A percentile compares a stretch with the other conserved stretches of the same genome.
Conservation (phyloP, 2,888 invertebrate genomes). For the Ennomos fuscantarius region DNA sequence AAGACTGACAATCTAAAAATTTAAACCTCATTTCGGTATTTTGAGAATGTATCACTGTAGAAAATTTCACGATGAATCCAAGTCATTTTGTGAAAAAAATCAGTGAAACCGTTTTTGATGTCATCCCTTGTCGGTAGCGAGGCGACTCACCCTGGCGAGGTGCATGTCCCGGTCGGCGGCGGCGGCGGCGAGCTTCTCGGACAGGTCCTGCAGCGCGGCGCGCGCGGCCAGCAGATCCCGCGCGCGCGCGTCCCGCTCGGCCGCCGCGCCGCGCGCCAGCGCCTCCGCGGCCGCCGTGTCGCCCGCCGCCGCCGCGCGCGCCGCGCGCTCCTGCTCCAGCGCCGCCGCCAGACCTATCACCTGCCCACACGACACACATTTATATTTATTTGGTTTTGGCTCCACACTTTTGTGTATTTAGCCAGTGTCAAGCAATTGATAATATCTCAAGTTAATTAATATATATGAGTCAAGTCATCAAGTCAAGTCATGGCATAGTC, state of each 20-base stretch:
- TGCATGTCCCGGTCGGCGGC: slow-evolving; percentile 77
- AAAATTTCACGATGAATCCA: no score
- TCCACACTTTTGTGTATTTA: no score
- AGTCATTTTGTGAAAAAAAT: no score
- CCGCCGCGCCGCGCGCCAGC: slow-evolving; percentile 69
- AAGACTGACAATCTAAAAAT: no score
- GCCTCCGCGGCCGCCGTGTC: slow-evolving; percentile 88
- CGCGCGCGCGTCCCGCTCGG: slow-evolving; percentile 79
- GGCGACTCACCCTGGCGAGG: slow-evolving; percentile 68
- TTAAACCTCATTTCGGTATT: no score
- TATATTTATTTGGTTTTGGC: not conserved
- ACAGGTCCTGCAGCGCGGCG: slow-evolving; percentile 69
- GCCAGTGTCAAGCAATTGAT: no score
- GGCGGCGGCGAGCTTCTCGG: slow-evolving; percentile 77
- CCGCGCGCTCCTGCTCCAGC: slow-evolving; percentile 96
- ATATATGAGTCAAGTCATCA: no score
- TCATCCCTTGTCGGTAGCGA: no score
- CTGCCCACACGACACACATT: slow-evolving; percentile 43
- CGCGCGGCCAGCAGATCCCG: slow-evolving; percentile 72
- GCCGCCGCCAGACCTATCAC: slow-evolving; percentile 93
- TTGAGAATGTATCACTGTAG: no score
- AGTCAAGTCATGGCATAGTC: no score
- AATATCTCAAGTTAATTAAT: no score
- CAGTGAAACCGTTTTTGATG: not conserved
- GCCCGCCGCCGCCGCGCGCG: slow-evolving; percentile 92